Percentiles rank a stretch among this genome's conserved stretches.
Evolutionary conservation across 2,888 invertebrate genomes (phyloP).

Genomic region (Fabriciana adippe): DNA sequence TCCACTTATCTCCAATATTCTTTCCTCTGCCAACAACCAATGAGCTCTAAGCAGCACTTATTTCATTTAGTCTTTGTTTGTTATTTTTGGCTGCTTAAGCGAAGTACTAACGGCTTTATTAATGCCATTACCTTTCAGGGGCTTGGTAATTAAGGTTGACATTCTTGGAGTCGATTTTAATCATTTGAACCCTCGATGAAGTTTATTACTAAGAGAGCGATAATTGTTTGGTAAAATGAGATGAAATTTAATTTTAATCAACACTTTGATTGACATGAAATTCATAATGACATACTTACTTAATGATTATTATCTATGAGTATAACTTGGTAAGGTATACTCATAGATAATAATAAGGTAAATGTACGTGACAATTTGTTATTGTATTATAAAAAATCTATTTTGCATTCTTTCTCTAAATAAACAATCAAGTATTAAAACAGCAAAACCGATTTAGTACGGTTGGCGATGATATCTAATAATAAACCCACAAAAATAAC

Average conservation of each 20-base stretch:
- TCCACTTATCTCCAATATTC: constrained; percentile 5
- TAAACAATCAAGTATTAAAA: too few species aligned
- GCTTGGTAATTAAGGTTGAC: constrained; percentile 41
- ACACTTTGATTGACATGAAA: neutral
- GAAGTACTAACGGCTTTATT: constrained; percentile 41
- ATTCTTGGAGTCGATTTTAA: constrained; percentile 35
- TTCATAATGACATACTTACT: neutral
- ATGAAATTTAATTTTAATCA: neutral
- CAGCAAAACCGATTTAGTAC: too few species aligned
- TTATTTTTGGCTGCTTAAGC: constrained; percentile 62
- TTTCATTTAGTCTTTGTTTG: constrained; percentile 65
- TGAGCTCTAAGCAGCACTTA: constrained; percentile 44
- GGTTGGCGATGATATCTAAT: too few species aligned
- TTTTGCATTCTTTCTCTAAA: too few species aligned
- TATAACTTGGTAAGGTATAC: too few species aligned
- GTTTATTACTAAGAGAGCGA: constrained; percentile 25
- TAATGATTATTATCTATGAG: neutral
- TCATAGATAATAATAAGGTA: too few species aligned
- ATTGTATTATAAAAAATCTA: too few species aligned
- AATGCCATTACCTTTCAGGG: constrained; percentile 40
- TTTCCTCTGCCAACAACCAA: constrained; percentile 15
- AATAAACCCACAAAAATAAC: too few species aligned
- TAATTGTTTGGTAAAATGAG: constrained; percentile 14
- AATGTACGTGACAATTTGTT: too few species aligned
- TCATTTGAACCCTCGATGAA: constrained; percentile 32